Base-by-base conservation (phyloP, 2,888 invertebrate species). In the Torymus aiolomorphi region DNA sequence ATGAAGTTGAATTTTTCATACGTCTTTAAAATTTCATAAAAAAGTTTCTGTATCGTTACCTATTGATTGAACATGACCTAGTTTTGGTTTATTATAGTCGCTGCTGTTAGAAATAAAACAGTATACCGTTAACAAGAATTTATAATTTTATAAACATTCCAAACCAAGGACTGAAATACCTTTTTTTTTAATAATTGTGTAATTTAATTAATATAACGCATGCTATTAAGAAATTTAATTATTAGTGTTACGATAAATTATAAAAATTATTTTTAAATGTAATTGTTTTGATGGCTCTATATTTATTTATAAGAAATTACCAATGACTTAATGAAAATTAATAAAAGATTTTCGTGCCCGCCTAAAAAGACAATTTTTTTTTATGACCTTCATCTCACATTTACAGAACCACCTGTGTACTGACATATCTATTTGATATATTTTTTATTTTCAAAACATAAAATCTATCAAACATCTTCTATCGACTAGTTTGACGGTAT, bases 1-100 rank as follows among this genome's bases (percentile, higher is more conserved):
- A 24, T 49, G 13, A 66, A 20, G 20, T 16, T 52, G 18, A 24
- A 31, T 69, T 69, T 67, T 31, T 54, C 56, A 42, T 42, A 42
- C 8, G 42, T 42, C 42, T 73, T 63, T 54, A 10, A 49, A 52
- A 52, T 63, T 16, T 42, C 16, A 59, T 57, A 57, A 24, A 65
- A 77, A 72, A 65, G 31, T 31, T 49, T 24, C 31, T 62, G 51
- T 57, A 70, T 65, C 70, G 72, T 65, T 70, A 69, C 49, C 63
- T 74, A 79, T 80, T 75, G 71, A 80, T 79, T 56, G 75, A 71
- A 76, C 54, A 14, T 80, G 75, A 75, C 76, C 75, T 76, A 80
- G 61, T 76, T 80, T 76, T 66, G 59, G 54, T 80, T 80, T 71
- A 80, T 72, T 76, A 56, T 72, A 80, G 70, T 71, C 31, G 61